A percentile compares a stretch with the other conserved stretches of the same genome.
Evolutionary conservation across 1,140 invertebrate species (phyloP).

Genomic region (Stegodyphus mimosarum): DNA sequence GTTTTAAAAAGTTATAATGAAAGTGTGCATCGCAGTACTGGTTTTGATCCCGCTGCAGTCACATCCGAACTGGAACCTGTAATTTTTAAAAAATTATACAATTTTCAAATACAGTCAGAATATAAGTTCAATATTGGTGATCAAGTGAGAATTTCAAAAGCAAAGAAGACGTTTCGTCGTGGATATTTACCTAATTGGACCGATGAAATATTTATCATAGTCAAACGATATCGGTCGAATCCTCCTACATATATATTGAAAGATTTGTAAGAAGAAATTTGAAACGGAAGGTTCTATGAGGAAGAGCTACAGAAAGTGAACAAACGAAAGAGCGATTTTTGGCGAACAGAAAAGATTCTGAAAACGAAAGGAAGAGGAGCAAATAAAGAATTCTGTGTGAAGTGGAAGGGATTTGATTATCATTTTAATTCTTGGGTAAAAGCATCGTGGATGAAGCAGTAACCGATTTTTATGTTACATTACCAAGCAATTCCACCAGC

Average conservation of each 20-base stretch:
- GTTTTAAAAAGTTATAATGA: conserved; percentile 1
- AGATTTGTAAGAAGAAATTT: too few species aligned
- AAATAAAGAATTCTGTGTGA: not conserved
- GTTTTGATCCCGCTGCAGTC: not conserved
- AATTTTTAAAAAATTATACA: not conserved
- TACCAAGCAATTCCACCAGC: too few species aligned
- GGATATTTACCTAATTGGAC: conserved; percentile 1
- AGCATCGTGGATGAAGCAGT: too few species aligned
- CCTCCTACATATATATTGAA: not conserved
- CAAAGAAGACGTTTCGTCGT: not conserved
- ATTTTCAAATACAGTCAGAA: not conserved
- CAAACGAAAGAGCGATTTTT: too few species aligned
- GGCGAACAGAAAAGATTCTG: not conserved
- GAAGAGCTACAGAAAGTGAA: too few species aligned
- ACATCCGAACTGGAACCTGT: not conserved
- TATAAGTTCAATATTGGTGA: not conserved
- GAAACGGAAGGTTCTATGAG: too few species aligned
- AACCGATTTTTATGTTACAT: too few species aligned
- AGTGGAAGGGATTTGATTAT: too few species aligned
- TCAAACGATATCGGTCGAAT: not conserved
- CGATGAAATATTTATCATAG: not conserved
- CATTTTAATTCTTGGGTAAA: too few species aligned
- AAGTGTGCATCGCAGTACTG: not conserved
- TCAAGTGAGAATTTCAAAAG: not conserved
- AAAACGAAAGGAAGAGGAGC: not conserved